Conservation (phyloP, 2,797 vertebrate genomes). For the Pseudomugil gertrudae region DNA sequence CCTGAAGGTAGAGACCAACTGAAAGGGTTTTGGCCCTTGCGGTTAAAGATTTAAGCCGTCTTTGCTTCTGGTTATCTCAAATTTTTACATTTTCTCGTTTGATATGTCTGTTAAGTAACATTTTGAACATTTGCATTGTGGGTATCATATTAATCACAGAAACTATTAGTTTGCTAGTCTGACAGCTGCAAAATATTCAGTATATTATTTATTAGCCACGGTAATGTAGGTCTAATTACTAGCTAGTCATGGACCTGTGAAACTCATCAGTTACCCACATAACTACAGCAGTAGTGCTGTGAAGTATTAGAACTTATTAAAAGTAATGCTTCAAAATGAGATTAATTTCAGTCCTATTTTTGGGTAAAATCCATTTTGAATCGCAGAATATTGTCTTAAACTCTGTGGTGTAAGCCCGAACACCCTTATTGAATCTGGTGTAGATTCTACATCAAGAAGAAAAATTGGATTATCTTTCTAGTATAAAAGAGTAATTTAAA, state of each 20-base stretch:
- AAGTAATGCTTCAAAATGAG: slow-evolving; percentile 66
- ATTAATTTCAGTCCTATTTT: slow-evolving; percentile 57
- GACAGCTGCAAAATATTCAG: slow-evolving; percentile 44
- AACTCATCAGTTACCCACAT: slow-evolving; percentile 57
- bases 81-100: slow-evolving; percentile 4
- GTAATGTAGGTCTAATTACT: slow-evolving; percentile 64
- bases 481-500: not conserved
- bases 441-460: slow-evolving; percentile 26
- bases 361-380: slow-evolving; percentile 55
- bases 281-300: slow-evolving; percentile 48
- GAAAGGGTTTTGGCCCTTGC: slow-evolving; percentile 14
- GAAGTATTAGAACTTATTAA: slow-evolving; percentile 72
- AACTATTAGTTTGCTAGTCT: slow-evolving; percentile 27
- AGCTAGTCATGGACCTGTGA: slow-evolving; percentile 58
- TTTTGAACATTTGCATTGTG: slow-evolving; percentile 17
- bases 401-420: not conserved
- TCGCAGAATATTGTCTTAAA: slow-evolving; percentile 6
- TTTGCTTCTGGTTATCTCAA: slow-evolving; percentile 1
- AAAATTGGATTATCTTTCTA: slow-evolving; percentile 9
- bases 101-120: slow-evolving; percentile 8
- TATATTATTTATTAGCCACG: slow-evolving; percentile 51
- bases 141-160: slow-evolving; percentile 17
- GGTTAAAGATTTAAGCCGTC: slow-evolving; percentile 18
- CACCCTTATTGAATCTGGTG: slow-evolving; percentile 13
- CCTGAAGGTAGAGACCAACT: slow-evolving; percentile 36